Conservation (phyloP, 2,797 vertebrate species). For the Numenius phaeopus region DNA sequence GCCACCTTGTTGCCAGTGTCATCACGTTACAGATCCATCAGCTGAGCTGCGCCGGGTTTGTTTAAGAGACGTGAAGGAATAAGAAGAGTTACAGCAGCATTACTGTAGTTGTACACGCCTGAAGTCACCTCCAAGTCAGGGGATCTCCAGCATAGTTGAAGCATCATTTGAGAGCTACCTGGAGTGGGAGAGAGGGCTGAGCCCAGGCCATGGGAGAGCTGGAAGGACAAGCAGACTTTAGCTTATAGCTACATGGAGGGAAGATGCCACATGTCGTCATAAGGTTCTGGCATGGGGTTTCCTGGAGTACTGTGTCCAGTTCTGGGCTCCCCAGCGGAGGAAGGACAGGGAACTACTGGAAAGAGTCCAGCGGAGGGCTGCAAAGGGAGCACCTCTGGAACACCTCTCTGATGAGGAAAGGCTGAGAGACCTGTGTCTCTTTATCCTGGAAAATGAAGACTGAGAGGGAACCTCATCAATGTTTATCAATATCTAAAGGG, state of each 20-base stretch:
- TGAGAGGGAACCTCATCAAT: not conserved
- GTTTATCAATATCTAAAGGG: not conserved
- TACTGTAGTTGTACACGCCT: not conserved
- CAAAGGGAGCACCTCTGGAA: not conserved
- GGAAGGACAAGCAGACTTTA: not conserved
- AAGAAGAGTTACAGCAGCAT: not conserved
- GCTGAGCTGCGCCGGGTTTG: not conserved
- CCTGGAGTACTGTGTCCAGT: not conserved
- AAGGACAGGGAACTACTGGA: not conserved
- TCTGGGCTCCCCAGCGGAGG: not conserved
- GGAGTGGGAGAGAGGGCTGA: not conserved
- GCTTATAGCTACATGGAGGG: not conserved
- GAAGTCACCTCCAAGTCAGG: not conserved
- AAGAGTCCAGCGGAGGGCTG: not conserved
- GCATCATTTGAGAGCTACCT: not conserved
- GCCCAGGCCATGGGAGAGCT: not conserved
- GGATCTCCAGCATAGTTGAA: not conserved
- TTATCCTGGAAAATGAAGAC: not conserved
- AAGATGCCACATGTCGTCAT: not conserved
- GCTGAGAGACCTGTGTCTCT: not conserved
- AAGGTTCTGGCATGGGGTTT: not conserved
- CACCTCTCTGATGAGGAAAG: not conserved
- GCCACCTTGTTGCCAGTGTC: not conserved
- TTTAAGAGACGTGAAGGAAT: not conserved
- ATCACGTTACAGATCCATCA: not conserved